Conservation (phyloP, 2,113 vertebrate species). For the Tyrannus savana region DNA sequence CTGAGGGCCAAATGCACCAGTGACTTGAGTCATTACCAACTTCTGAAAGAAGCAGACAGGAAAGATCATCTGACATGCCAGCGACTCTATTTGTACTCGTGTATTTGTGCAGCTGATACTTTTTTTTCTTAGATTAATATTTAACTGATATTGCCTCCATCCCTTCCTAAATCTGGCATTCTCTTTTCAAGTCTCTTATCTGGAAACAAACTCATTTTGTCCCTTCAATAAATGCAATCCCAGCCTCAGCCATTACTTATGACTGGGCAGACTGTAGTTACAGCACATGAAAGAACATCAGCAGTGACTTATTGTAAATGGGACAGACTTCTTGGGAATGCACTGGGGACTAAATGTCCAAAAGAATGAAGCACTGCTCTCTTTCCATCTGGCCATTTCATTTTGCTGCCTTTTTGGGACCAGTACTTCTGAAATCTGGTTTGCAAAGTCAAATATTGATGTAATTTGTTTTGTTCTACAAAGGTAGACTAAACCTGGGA, state of each 20-base stretch:
- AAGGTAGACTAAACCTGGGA: neutral
- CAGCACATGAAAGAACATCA: slow-evolving; percentile 24
- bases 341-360: slow-evolving; percentile 11
- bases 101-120: neutral
- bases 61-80: neutral
- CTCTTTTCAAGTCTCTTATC: neutral
- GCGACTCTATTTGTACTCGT: neutral
- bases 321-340: slow-evolving; percentile 14
- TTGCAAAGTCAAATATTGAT: slow-evolving; percentile 6
- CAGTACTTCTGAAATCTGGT: neutral
- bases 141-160: neutral
- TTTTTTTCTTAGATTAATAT: neutral
- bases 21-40: neutral
- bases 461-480: neutral
- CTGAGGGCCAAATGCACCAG: neutral
- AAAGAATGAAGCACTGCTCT: neutral
- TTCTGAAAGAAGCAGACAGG: neutral
- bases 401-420: neutral
- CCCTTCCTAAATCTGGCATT: neutral
- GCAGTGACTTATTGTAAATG: neutral
- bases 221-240: neutral
- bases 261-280: neutral
- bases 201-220: slow-evolving; percentile 5
- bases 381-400: slow-evolving; percentile 36
- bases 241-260: neutral